Percentiles rank a stretch among this genome's conserved stretches.
Evolutionary conservation across 2,797 vertebrate species (phyloP).

Genomic region (Coregonus suidteri): DNA sequence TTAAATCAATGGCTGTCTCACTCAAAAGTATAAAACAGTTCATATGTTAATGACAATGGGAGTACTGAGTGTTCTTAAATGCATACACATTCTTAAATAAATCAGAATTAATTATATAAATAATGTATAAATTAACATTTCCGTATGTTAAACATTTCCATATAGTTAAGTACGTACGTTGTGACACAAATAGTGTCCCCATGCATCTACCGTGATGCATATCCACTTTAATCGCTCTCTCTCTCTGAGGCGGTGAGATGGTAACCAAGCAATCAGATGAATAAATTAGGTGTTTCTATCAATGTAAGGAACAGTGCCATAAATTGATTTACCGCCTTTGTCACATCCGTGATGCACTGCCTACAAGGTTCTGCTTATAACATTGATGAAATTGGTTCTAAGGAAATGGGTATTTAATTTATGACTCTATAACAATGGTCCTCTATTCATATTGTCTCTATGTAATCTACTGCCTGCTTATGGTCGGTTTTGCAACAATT

Average conservation of each 20-base stretch:
- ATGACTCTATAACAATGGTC: slow-evolving; percentile 56
- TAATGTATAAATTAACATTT: background rate
- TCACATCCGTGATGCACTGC: slow-evolving; percentile 53
- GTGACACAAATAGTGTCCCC: background rate
- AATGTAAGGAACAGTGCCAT: slow-evolving; percentile 32
- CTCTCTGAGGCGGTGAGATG: background rate
- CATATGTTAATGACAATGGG: too few relatives aligned
- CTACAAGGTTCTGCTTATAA: slow-evolving; percentile 39
- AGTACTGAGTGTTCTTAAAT: background rate
- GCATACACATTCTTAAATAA: background rate
- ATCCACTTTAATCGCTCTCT: slow-evolving; percentile 12
- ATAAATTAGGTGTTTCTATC: slow-evolving; percentile 44
- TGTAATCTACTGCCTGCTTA: slow-evolving; percentile 55
- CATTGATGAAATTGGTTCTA: slow-evolving; percentile 37
- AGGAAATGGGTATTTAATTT: slow-evolving; percentile 64
- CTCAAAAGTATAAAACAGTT: too few relatives aligned
- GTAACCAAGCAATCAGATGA: slow-evolving; percentile 23
- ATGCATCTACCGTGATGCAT: background rate
- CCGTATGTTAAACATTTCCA: background rate
- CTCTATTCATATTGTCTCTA: slow-evolving; percentile 57
- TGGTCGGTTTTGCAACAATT: slow-evolving; percentile 54
- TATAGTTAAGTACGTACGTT: background rate
- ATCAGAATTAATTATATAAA: background rate
- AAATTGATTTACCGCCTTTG: slow-evolving; percentile 57
- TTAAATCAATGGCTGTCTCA: too few relatives aligned